Base-by-base conservation (phyloP, 2,888 invertebrate species). In the Rutpela maculata region DNA sequence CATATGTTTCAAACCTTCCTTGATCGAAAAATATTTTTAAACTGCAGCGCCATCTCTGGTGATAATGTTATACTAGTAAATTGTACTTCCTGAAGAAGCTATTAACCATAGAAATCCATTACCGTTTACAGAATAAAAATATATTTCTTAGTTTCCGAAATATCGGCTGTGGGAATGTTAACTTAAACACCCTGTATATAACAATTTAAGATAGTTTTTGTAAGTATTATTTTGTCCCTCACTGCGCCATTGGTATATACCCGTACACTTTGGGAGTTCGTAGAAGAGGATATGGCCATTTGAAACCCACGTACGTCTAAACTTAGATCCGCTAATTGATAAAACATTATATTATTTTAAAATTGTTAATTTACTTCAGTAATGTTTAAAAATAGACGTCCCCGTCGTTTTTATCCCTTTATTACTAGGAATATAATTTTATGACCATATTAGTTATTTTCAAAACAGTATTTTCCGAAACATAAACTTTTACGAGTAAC, bases 311-410 rank as follows among this genome's bases (percentile, higher is more conserved):
- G 43, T 38, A 22, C 12, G 15, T 59, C 60, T 70, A 70, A 70
- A 70, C n/a, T 70, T 70, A 70, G 70, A 35, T 9, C 18, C 22
- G n/a, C 70, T 60, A 60, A 70, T 70, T 70, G 60, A 22, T 70
- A 70, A 57, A 31, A 35, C 70, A 60, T 70, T 70, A 59, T 35
- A 57, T 70, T 59, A 70, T 70, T 70, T 62, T 60, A 59, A 70
- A 65, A 12, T 65, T 56, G 60, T 31, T 60, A 59, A 70, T 60
- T 19, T n/a, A 38, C 22, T n/a, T 26, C 15, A 70, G 19, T 70
- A 19, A 70, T 43, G 5, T 19, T 17, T 69, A 69, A 69, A 69
- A 69, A 69, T 69, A 69, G 17, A 63, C 35, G 17, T 35, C 9
- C 10, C 6, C 35, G 35, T 35, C 9, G 26, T 15, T 31, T 59